phyloP scores from a whole-genome alignment of 1,140 invertebrate species.

The Hydropsyche tenuis region DNA sequence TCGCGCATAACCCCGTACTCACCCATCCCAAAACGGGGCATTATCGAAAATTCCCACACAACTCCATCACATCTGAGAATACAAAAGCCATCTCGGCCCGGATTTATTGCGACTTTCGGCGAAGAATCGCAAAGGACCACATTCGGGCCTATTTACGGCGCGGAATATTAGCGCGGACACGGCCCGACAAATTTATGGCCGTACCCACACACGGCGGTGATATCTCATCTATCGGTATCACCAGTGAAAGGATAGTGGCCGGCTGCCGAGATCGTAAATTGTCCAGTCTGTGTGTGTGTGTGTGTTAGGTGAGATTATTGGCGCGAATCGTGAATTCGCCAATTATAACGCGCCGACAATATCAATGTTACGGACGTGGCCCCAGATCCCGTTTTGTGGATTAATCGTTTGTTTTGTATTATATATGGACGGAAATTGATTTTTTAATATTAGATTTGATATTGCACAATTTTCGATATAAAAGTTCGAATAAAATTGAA shows the following conservation, averaged over 20 bases:
- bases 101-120: not conserved
- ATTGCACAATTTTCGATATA: too few relatives aligned
- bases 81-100: not conserved
- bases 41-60: too few relatives aligned
- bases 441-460: too few relatives aligned
- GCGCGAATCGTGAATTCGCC: conserved; percentile 25
- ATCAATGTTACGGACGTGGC: conserved; percentile 21
- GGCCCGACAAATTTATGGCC: conserved; percentile 1
- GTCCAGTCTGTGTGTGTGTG: not conserved
- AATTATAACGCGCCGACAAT: conserved; percentile 17
- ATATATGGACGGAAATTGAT: too few relatives aligned
- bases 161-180: not conserved
- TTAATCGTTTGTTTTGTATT: too few relatives aligned
- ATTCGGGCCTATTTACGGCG: too few relatives aligned
- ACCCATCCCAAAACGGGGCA: too few relatives aligned
- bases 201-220: not conserved
- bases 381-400: too few relatives aligned
- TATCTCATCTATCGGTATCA: conserved; percentile 5
- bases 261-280: conserved; percentile 21
- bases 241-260: conserved; percentile 21
- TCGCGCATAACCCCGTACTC: not conserved
- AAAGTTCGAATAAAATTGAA: too few relatives aligned
- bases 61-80: too few relatives aligned
- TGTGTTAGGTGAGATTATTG: not conserved
- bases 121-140: too few relatives aligned